Base-by-base conservation (phyloP, 2,888 invertebrate species). In the Drosophila lutescens region DNA sequence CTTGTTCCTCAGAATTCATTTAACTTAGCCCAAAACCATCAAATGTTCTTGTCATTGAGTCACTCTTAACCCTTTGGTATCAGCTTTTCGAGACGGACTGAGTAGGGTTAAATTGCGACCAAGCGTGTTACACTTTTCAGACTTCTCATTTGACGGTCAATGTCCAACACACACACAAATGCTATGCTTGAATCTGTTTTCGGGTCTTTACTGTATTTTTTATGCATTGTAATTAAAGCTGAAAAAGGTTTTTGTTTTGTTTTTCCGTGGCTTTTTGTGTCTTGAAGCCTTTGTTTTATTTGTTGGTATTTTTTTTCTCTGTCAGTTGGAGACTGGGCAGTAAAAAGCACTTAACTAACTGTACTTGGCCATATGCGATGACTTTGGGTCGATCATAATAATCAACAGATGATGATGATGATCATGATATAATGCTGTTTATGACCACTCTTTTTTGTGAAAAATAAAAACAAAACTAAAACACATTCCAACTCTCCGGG, bases 221-320 rank as follows among this genome's bases (percentile, higher is more conserved):
- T 77, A 75, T 67, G 76, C 70, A 65, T 69, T 76, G 76, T 80
- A 85, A 85, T 82, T 82, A 85, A 82, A 78, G 78, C 69, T 68
- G 73, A 71, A 78, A 78, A 80, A 67, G 68, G 70, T 80, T 77
- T 71, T 76, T 57, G 67, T 74, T 67, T 79, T 80, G 51, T 63
- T 59, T 63, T 43, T 43, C 20, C 46, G 23, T 10, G 32, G 12
- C 32, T 50, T 56, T 62, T 63, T 61, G 47, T 41, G 38, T 53
- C 36, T 30, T 17, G 43, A 15, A 41, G 54, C 20, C 59, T 26
- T 47, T 59, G 23, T 46, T 43, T 62, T 38, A 38, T 17, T 46
- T 40, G 12, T 20, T 20, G 20, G 2, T 34, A 36, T 38, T n/a
- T 30, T 23, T 23, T 15, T 44, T 30, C 20, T 61, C 55, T 5